phyloP scores from a whole-genome alignment of 2,113 vertebrate species.

The Pseudopodoces humilis region DNA sequence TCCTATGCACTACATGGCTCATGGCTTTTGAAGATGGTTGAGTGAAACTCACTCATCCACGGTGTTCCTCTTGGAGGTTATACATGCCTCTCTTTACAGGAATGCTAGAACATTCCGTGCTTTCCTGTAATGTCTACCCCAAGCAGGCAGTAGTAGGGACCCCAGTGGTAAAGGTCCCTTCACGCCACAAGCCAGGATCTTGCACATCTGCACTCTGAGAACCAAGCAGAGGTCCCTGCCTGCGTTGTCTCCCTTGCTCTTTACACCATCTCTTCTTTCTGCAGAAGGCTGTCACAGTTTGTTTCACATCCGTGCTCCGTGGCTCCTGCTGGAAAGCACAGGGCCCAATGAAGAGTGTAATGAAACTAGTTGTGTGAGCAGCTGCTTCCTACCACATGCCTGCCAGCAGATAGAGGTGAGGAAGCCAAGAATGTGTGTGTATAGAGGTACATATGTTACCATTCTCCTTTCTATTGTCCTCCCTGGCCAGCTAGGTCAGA shows the following conservation, averaged over 20 bases:
- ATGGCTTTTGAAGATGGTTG: not conserved
- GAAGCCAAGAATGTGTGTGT: constrained; percentile 28
- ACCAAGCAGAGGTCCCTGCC: not conserved
- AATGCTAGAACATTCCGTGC: not conserved
- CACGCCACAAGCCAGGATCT: not conserved
- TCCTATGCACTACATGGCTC: not conserved
- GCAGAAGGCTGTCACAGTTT: not conserved
- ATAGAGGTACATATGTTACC: constrained; percentile 26
- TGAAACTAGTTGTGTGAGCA: not conserved
- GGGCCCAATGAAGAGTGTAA: constrained; percentile 13
- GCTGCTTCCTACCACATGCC: not conserved
- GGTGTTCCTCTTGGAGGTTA: not conserved
- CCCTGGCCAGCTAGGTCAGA: constrained; percentile 25
- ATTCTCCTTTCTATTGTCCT: not conserved
- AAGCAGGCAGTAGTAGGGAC: not conserved
- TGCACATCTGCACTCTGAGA: not conserved
- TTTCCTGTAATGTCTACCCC: not conserved
- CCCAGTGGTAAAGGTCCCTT: not conserved
- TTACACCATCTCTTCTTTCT: not conserved
- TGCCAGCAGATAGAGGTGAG: not conserved
- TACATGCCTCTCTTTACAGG: not conserved
- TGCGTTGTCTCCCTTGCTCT: not conserved
- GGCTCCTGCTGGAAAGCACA: constrained; percentile 20
- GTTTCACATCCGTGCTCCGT: not conserved
- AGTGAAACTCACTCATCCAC: not conserved